Conservation (phyloP, 92 coral and sea anemone genomes). For the Umimayanthus kanabou region DNA sequence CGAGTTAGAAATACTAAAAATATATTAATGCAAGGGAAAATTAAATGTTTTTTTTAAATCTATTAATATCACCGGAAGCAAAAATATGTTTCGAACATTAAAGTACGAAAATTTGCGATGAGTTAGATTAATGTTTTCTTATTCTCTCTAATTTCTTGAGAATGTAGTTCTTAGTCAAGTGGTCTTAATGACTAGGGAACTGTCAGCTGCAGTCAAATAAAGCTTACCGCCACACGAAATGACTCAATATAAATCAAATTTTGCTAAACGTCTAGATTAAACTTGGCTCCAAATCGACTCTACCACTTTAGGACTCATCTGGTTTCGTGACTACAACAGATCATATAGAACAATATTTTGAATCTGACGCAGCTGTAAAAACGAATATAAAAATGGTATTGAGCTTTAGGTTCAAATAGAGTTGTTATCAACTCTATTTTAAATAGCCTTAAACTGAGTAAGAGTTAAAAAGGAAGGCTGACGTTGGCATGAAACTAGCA, state of each 20-base stretch:
- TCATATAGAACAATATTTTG: background rate
- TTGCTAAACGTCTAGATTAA: background rate
- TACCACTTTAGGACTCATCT: no score
- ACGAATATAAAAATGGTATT: background rate
- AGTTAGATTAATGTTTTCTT: background rate
- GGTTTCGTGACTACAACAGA: background rate
- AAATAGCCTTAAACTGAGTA: background rate
- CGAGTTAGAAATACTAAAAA: background rate
- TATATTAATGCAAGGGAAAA: background rate
- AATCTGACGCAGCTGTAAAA: background rate
- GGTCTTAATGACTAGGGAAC: background rate
- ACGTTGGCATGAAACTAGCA: background rate
- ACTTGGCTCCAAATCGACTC: background rate
- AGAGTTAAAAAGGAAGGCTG: background rate
- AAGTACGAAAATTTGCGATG: background rate
- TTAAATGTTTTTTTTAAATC: constrained; percentile 9
- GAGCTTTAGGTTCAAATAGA: background rate
- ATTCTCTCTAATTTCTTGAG: background rate
- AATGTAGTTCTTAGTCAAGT: background rate
- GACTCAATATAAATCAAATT: background rate
- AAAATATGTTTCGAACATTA: background rate
- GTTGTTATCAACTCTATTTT: background rate
- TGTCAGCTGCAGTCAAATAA: background rate
- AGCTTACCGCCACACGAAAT: background rate
- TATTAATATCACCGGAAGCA: constrained; percentile 7